Base-by-base conservation (phyloP, 2,888 invertebrate species). In the Microplitis manilae region DNA sequence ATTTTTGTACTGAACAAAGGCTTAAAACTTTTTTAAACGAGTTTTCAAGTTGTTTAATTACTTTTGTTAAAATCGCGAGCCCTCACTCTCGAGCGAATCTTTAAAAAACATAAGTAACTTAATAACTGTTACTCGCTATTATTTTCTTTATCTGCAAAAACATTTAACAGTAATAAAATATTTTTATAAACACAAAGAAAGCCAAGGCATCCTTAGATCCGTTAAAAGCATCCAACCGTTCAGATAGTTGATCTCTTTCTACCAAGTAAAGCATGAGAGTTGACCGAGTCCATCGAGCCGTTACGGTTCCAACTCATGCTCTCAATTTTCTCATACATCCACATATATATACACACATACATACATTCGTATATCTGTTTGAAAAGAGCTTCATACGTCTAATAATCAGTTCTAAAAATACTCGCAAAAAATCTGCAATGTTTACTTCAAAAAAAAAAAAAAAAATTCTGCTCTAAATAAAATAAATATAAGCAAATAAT, bases 201-300 rank as follows among this genome's bases (percentile, higher is more conserved):
- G 38, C 41, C 30, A 69, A 75, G 69, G 50, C 64, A 70, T 75
- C 59, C 50, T 20, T 75, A 68, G 62, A 75, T 70, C 75, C 75
- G 75, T 75, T 75, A 75, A 75, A 75, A 75, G 64, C 50, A 75
- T 70, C 75, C 62, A 64, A 75, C 64, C 75, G 50, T 75, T 69
- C 75, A 75, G 70, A 75, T 75, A 70, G 75, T 70, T 62, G 70
- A 75, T 75, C 75, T 75, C 75, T 70, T 75, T 73, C 4, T 69
- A 62, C 41, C 64, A 50, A 64, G 39, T 65, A 13, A 50, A 50
- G 50, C 50, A n/a, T 15, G 17, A 41, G 73, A 75, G 70, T 70
- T 70, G 70, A 65, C 69, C 62, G 69, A 67, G 50, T 60, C 68
- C 61, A 68, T 74, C 74, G 68, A 20, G 59, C 68, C 68, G 74